Evolutionary conservation across 2,888 invertebrate species (phyloP).

Genomic region (Panzeria rudis): DNA sequence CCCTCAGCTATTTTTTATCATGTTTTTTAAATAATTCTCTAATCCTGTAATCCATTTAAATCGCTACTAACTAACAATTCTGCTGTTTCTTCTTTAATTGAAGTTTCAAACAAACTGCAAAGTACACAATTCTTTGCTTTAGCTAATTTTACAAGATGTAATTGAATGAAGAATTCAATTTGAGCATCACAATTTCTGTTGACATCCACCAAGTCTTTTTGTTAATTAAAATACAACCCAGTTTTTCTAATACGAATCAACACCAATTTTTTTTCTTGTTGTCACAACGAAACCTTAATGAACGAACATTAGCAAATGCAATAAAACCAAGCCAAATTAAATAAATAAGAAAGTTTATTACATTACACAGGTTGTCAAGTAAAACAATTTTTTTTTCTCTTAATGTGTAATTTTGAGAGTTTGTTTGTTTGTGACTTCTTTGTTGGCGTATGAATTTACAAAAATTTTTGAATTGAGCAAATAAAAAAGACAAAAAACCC

Average conservation of each 20-base stretch:
- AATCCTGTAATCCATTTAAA: not conserved
- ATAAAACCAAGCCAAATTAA: slow-evolving; percentile 4
- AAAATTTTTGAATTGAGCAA: no score
- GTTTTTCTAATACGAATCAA: slow-evolving; percentile 1
- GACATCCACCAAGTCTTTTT: slow-evolving; percentile 10
- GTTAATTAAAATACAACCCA: slow-evolving; percentile 31
- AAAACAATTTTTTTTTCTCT: no score
- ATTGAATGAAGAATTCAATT: slow-evolving; percentile 45
- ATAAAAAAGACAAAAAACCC: no score
- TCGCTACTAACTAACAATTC: not conserved
- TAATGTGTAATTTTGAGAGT: no score
- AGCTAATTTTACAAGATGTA: slow-evolving; percentile 26
- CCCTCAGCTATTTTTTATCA: not conserved
- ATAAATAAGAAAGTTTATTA: not conserved
- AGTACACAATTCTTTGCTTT: not conserved
- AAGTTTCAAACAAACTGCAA: not conserved
- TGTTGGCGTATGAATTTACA: no score
- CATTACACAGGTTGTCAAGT: not conserved
- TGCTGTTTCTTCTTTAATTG: slow-evolving; percentile 3
- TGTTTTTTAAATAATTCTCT: not conserved
- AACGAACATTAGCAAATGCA: slow-evolving; percentile 17
- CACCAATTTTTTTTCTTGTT: not conserved
- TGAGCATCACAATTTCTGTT: slow-evolving; percentile 39
- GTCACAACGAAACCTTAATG: slow-evolving; percentile 7
- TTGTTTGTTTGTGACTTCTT: no score